Percentiles rank a stretch among this genome's conserved stretches.
These are phyloP conservation scores for Pristionchus fissidentatus DNA, from an alignment of 2,888 invertebrate species.

Conservation along the genomic window DNA sequence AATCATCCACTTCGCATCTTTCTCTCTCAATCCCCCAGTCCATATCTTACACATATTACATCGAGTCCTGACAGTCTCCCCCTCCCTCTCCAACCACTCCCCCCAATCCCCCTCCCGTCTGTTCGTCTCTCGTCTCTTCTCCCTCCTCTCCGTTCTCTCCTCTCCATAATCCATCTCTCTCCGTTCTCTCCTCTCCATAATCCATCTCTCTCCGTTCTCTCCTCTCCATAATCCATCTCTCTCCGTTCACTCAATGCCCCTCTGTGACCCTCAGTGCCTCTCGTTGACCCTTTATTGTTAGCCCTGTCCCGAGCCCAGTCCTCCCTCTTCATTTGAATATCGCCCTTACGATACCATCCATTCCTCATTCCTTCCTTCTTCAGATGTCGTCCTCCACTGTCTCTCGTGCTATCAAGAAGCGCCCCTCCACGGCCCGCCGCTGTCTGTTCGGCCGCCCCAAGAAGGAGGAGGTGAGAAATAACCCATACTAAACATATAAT, in stretches of 20 bases:
- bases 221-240: background rate
- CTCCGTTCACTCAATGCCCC: background rate
- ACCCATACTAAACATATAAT: no score
- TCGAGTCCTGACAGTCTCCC: constrained; percentile 2
- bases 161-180: background rate
- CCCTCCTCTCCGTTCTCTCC: background rate
- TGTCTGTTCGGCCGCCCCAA: constrained; percentile 33
- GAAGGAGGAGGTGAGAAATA: constrained; percentile 24
- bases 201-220: background rate
- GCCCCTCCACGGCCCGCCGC: constrained; percentile 8
- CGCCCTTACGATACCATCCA: background rate
- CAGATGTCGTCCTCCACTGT: constrained; percentile 32
- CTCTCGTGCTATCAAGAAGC: constrained; percentile 4
- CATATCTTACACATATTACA: constrained; percentile 16
- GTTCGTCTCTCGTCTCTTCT: background rate
- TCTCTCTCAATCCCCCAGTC: background rate
- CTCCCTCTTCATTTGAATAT: constrained; percentile 19
- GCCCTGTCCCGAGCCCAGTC: background rate
- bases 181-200: background rate
- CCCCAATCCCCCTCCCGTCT: constrained; percentile 6
- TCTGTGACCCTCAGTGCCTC: constrained; percentile 29
- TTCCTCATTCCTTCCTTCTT: constrained; percentile 15
- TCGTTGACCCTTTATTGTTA: constrained; percentile 37
- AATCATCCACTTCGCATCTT: background rate
- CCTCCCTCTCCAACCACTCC: background rate